Evolutionary conservation across 53 echinoderm and acorn worm genomes (phyloP), one percentile per base, ranked within the genome.

Genomic region (Astropecten irregularis): DNA sequence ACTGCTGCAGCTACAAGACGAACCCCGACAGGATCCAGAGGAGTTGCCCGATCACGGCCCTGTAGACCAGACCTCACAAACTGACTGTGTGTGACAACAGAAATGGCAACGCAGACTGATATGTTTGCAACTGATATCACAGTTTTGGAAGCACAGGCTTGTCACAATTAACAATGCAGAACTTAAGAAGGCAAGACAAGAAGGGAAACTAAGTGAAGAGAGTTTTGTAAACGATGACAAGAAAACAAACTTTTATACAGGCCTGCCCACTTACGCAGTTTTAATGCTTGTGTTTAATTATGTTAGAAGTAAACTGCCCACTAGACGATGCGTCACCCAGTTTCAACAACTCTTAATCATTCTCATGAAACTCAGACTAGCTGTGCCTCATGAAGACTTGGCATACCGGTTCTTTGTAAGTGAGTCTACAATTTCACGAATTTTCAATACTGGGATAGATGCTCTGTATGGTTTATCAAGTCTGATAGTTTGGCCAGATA

Each of bases 301-400:
- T 66, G 66, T 66, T 3, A 66, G n/a, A 20, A 66, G 38, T 19
- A 66, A 66, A 5, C 7, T 66, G 39, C 66, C 66, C 14, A 66
- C 38, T 4, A 66, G 66, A 38, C 40, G 39, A 5, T 66, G n/a
- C n/a, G 38, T 66, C 9, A 66, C 66, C 20, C 39, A 37, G 10
- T 40, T 40, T 21, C 66, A 66, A n/a, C 56, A 56, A 56, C 66
- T 66, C 39, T 11, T 66, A 21, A 66, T 66, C 21, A 21, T 66
- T 21, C 39, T 66, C 9, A 66, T 66, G 66, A 37, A 66, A 66
- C 66, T 66, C 66, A 66, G 66, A 66, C 39, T 38, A 10, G 40
- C 66, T 9, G 20, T 66, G 38, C 40, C 66, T 16, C 56, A 31
- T 29, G 50, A 73, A 50, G 74, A 73, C 32, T 29, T 53, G 20